These are phyloP conservation scores for Dallia pectoralis DNA, from an alignment of 2,797 vertebrate species.

Conservation along the genomic window DNA sequence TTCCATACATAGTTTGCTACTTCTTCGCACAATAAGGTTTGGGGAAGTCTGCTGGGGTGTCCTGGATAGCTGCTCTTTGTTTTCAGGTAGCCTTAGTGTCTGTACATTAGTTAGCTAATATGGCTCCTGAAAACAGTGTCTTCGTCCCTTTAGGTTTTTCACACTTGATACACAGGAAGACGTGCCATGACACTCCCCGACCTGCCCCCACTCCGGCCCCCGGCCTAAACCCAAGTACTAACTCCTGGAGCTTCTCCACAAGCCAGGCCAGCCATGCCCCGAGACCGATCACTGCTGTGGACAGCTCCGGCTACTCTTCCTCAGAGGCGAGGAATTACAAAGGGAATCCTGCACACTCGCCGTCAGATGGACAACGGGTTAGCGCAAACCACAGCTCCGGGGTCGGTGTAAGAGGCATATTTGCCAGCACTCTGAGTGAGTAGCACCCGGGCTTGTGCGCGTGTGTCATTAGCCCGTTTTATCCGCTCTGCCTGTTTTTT, in stretches of 20 bases:
- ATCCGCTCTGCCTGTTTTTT: neutral
- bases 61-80: neutral
- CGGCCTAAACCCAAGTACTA: neutral
- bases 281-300: constrained; percentile 23
- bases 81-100: neutral
- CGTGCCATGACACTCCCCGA: constrained; percentile 44
- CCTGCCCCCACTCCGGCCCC: constrained; percentile 25
- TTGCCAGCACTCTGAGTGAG: neutral
- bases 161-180: neutral
- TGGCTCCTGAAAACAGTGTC: neutral
- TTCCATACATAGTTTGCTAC: too few species aligned
- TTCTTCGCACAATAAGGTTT: too few species aligned
- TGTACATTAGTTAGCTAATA: neutral
- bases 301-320: constrained; percentile 73
- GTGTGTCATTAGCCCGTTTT: constrained; percentile 6
- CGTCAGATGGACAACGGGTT: constrained; percentile 44
- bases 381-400: constrained; percentile 24
- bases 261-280: neutral
- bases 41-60: too few species aligned
- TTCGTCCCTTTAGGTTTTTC: constrained; percentile 1
- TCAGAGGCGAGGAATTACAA: constrained; percentile 43
- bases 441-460: constrained; percentile 5
- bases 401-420: constrained; percentile 17
- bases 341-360: constrained; percentile 64
- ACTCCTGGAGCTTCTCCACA: constrained; percentile 22